These are phyloP conservation scores for Zapornia atra DNA, from an alignment of 2,113 vertebrate species.

Conservation along the genomic window DNA sequence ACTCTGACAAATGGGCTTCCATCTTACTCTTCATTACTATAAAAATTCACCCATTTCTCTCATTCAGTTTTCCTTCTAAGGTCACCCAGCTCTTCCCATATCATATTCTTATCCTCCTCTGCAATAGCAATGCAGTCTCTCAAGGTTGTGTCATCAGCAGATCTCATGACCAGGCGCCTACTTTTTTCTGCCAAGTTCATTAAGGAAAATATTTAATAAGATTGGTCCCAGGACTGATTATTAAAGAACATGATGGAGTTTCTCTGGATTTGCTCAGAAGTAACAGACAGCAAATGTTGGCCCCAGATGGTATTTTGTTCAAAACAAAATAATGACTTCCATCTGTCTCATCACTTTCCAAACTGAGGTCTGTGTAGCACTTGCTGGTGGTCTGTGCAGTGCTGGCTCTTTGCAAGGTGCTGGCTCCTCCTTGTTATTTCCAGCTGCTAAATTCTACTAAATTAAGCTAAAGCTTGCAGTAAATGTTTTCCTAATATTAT, in stretches of 20 bases:
- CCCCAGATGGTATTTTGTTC: slow-evolving; percentile 57
- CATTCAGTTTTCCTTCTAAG: background rate
- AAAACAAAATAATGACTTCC: slow-evolving; percentile 66
- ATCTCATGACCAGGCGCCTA: background rate
- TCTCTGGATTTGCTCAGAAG: slow-evolving; percentile 55
- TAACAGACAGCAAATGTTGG: slow-evolving; percentile 47
- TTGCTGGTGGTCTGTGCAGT: slow-evolving; percentile 51
- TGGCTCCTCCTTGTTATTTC: slow-evolving; percentile 26
- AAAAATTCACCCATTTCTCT: background rate
- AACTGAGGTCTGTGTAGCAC: background rate
- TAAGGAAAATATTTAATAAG: slow-evolving; percentile 59
- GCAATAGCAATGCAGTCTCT: background rate
- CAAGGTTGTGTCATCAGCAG: slow-evolving; percentile 7
- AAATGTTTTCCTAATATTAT: slow-evolving; percentile 26
- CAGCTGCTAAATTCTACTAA: slow-evolving; percentile 45
- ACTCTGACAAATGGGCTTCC: background rate
- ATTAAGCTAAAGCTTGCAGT: slow-evolving; percentile 18
- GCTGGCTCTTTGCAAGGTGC: slow-evolving; percentile 24
- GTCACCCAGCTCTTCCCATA: background rate
- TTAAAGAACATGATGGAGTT: slow-evolving; percentile 23
- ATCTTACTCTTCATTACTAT: background rate
- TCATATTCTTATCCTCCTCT: background rate
- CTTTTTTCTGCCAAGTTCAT: slow-evolving; percentile 29
- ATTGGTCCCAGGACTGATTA: slow-evolving; percentile 38
- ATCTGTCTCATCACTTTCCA: slow-evolving; percentile 55